Conservation (phyloP, 1,140 invertebrate genomes). For the Philaenus spumarius region DNA sequence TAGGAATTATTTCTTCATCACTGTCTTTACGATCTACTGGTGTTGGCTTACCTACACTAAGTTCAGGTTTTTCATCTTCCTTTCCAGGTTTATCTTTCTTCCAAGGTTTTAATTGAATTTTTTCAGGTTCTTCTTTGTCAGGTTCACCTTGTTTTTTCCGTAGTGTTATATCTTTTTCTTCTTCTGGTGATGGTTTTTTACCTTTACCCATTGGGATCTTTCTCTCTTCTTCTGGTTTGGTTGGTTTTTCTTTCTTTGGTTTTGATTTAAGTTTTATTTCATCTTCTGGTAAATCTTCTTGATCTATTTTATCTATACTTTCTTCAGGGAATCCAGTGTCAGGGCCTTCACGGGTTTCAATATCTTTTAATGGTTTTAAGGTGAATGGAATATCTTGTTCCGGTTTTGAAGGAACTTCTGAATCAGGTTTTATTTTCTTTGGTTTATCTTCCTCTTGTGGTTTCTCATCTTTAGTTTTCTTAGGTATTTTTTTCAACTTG, state of each 20-base stretch:
- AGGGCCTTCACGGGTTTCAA: conserved; percentile 28
- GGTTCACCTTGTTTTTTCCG: conserved; percentile 40
- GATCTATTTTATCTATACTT: conserved; percentile 21
- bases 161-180: conserved; percentile 38
- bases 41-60: conserved; percentile 21
- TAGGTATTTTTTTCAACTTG: conserved; percentile 23
- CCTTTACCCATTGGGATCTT: conserved; percentile 38
- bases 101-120: conserved; percentile 28
- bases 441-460: conserved; percentile 27
- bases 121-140: conserved; percentile 31
- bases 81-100: conserved; percentile 21
- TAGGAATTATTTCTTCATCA: conserved; percentile 20
- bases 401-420: conserved; percentile 31
- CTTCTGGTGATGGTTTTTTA: conserved; percentile 35
- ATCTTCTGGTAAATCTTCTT: conserved; percentile 27
- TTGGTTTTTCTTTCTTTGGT: conserved; percentile 28
- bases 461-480: conserved; percentile 22
- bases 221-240: conserved; percentile 35
- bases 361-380: conserved; percentile 28
- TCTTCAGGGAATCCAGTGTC: conserved; percentile 24
- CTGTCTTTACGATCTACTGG: conserved; percentile 23
- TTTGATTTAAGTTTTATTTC: conserved; percentile 29
- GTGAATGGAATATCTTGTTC: conserved; percentile 25
- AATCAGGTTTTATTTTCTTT: conserved; percentile 28
- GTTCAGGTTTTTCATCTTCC: conserved; percentile 15